Evolutionary conservation across 2,888 invertebrate genomes (phyloP).

Genomic region (Lutraria lutraria): DNA sequence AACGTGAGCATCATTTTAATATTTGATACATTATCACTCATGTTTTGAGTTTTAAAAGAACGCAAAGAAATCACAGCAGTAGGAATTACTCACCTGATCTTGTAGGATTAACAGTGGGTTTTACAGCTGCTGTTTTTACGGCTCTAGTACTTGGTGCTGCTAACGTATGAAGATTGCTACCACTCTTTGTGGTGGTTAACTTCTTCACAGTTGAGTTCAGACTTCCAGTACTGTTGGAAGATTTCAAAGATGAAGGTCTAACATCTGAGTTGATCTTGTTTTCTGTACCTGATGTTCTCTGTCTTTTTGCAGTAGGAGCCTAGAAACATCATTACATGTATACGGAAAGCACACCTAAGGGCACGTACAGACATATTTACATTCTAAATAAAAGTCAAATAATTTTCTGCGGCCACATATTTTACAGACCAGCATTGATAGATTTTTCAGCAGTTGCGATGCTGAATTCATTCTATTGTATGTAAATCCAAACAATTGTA

Average conservation of each 20-base stretch:
- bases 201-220: conserved; percentile 37
- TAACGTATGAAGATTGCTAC: conserved; percentile 44
- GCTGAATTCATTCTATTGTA: no score
- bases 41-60: no score
- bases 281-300: conserved; percentile 44
- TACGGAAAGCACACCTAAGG: background rate
- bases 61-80: no score
- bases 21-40: no score
- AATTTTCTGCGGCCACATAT: no score
- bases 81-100: conserved; percentile 32
- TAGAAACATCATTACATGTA: conserved; percentile 9
- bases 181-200: conserved; percentile 40
- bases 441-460: no score
- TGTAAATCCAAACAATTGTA: no score
- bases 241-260: background rate
- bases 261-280: conserved; percentile 9
- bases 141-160: conserved; percentile 11
- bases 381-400: no score
- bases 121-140: conserved; percentile 39
- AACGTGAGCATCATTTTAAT: no score
- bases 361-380: no score
- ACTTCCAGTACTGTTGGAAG: conserved; percentile 56
- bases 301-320: conserved; percentile 49
- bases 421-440: no score
- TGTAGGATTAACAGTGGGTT: conserved; percentile 47